A percentile compares a stretch with the other conserved stretches of the same genome.
Evolutionary conservation across 1,140 invertebrate species (phyloP).

Genomic region (Papilio glaucus): DNA sequence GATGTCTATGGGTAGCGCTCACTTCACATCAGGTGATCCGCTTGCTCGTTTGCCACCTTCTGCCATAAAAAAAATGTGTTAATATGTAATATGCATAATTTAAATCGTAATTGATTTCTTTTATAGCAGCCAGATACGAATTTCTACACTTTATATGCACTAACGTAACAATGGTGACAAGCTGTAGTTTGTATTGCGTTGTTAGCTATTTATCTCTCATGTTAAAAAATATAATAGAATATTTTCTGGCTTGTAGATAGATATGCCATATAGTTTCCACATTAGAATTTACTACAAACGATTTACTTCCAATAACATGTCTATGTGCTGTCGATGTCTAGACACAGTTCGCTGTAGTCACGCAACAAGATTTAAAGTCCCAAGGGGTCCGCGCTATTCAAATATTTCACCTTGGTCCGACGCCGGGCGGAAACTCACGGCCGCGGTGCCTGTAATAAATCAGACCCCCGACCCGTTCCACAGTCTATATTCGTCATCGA

Average conservation of each 20-base stretch:
- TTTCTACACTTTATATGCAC: too few relatives aligned
- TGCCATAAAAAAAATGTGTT: too few relatives aligned
- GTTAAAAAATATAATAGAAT: not conserved
- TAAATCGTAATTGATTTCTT: too few relatives aligned
- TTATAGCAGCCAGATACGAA: too few relatives aligned
- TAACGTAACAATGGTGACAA: too few relatives aligned
- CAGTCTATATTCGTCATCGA: slow-evolving; percentile 51
- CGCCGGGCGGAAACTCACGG: slow-evolving; percentile 47
- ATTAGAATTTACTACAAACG: slow-evolving; percentile 6
- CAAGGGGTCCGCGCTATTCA: slow-evolving; percentile 54
- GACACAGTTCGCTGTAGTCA: slow-evolving; percentile 43
- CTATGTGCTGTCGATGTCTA: slow-evolving; percentile 23
- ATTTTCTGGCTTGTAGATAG: not conserved
- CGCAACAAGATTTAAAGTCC: slow-evolving; percentile 74
- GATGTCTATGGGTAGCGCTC: too few relatives aligned
- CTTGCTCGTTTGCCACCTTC: too few relatives aligned
- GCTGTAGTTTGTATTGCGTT: too few relatives aligned
- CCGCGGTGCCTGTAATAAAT: slow-evolving; percentile 46
- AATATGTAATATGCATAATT: too few relatives aligned
- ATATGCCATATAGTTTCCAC: not conserved
- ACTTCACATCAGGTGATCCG: too few relatives aligned
- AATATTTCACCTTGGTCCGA: slow-evolving; percentile 67
- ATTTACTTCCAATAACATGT: slow-evolving; percentile 25
- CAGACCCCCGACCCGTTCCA: slow-evolving; percentile 40
- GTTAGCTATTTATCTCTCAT: too few relatives aligned